Conservation (phyloP, 2,888 invertebrate genomes). For the Augiades crinisus region DNA sequence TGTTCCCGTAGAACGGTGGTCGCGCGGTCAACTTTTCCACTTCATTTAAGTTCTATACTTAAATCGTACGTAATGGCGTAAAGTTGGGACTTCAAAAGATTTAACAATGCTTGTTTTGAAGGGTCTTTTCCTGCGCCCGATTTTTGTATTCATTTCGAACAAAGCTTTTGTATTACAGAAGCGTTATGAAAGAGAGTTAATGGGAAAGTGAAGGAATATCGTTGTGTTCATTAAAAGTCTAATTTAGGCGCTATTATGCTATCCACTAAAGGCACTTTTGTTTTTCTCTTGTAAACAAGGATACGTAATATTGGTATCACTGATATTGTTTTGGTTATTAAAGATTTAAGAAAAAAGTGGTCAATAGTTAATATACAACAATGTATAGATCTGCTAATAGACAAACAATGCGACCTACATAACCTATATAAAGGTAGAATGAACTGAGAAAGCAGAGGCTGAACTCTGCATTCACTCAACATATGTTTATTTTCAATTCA, state of each 20-base stretch:
- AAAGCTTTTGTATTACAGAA: conserved; percentile 41
- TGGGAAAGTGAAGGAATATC: conserved; percentile 20
- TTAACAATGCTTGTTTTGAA: conserved; percentile 78
- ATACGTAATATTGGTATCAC: neutral
- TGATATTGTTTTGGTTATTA: neutral
- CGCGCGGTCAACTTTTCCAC: conserved; percentile 74
- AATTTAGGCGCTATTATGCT: conserved; percentile 8
- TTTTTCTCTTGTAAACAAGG: neutral
- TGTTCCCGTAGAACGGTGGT: conserved; percentile 45
- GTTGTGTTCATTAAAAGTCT: conserved; percentile 16
- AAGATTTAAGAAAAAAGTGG: too few relatives aligned
- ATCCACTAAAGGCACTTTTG: neutral
- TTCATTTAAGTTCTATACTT: conserved; percentile 79
- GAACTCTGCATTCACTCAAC: too few relatives aligned
- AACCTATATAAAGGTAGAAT: too few relatives aligned
- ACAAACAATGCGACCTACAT: too few relatives aligned
- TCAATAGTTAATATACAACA: too few relatives aligned
- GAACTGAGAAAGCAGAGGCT: too few relatives aligned
- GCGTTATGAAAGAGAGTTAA: conserved; percentile 18
- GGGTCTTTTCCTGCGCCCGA: conserved; percentile 55
- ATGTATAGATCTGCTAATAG: too few relatives aligned
- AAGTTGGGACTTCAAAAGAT: conserved; percentile 75
- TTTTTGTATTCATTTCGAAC: conserved; percentile 58
- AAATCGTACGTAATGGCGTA: conserved; percentile 74
- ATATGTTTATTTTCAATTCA: too few relatives aligned